Conservation (phyloP, 2,888 invertebrate species). For the Abrostola triplasia region DNA sequence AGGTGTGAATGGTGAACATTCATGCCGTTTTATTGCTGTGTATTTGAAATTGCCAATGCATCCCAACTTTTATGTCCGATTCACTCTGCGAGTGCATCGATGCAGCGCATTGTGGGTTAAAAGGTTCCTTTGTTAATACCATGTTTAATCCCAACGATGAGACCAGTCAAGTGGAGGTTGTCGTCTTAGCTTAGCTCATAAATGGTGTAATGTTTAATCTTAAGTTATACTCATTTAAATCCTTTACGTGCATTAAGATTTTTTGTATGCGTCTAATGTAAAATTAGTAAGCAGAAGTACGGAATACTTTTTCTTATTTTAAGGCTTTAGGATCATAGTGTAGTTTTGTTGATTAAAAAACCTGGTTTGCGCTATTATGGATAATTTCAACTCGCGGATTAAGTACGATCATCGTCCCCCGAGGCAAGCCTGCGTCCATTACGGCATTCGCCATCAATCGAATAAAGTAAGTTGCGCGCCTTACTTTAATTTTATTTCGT, state of each 20-base stretch:
- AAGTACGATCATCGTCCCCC: conserved; percentile 1
- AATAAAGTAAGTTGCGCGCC: conserved; percentile 33
- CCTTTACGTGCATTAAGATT: conserved; percentile 18
- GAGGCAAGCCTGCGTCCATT: conserved; percentile 22
- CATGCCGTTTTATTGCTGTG: conserved; percentile 42
- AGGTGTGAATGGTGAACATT: conserved; percentile 37
- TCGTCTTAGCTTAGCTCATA: conserved; percentile 24
- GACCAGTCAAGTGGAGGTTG: conserved; percentile 12
- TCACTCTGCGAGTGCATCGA: conserved; percentile 26
- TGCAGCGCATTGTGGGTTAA: conserved; percentile 31
- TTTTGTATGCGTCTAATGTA: conserved; percentile 8
- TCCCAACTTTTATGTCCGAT: conserved; percentile 36
- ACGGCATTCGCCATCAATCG: conserved; percentile 42
- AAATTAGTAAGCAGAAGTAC: not conserved
- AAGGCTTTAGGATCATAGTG: conserved; percentile 11
- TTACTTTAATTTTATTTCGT: conserved; percentile 76
- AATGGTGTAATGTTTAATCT: conserved; percentile 21
- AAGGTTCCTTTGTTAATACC: conserved; percentile 40
- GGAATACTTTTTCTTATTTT: not conserved
- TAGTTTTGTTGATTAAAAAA: conserved; percentile 8
- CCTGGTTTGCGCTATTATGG: conserved; percentile 3
- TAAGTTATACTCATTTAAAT: conserved; percentile 21
- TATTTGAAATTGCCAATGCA: conserved; percentile 46
- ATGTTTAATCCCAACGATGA: conserved; percentile 26
- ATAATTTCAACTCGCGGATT: not conserved